Base-by-base conservation (phyloP, 2,888 invertebrate species). In the Agrochola circellaris region DNA sequence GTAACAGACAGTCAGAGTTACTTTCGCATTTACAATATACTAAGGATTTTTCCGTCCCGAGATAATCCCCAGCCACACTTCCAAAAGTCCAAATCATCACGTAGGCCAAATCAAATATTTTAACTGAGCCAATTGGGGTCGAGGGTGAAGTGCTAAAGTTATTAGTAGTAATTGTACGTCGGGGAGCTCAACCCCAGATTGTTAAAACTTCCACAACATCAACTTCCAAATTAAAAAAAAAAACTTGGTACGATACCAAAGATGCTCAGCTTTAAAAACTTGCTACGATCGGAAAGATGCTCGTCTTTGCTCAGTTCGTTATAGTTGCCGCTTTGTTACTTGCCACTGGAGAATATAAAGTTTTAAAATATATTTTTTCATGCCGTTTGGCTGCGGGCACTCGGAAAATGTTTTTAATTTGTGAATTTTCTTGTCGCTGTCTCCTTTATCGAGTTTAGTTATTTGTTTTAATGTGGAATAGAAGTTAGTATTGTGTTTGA, bases 161-260 rank as follows among this genome's bases (percentile, higher is more conserved):
- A 83, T 89, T 86, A 82, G 81, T 85, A 85, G 77, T 81, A 87
- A 88, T 81, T 85, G 85, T 76, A 78, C 81, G 54, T 62, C 69
- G 56, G 66, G 68, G 66, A 78, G 30, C 60, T 69, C 48, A 26
- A 60, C 77, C 76, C 79, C 70, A 42, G 75, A 87, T 88, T 88
- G 87, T 87, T 87, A 89, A 86, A 88, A 88, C 74, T 88, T 88
- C 68, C 20, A 73, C 69, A 74, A 80, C 77, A 74, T 73, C 51
- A 81, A 88, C 79, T 85, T 86, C 66, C 38, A 75, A 84, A 83
- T 87, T 79, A 34, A 34, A 78, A 85, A 88, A 84, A 84, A 87
- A 82, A 75, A 67, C 65, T 38, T 20, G 26, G 70, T 74, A 77
- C 74, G 79, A 73, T 38, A 56, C 60, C 45, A 65, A 81, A 81